Evolutionary conservation across 2,113 vertebrate genomes (phyloP).

Genomic region (Gallinago jamesoni): DNA sequence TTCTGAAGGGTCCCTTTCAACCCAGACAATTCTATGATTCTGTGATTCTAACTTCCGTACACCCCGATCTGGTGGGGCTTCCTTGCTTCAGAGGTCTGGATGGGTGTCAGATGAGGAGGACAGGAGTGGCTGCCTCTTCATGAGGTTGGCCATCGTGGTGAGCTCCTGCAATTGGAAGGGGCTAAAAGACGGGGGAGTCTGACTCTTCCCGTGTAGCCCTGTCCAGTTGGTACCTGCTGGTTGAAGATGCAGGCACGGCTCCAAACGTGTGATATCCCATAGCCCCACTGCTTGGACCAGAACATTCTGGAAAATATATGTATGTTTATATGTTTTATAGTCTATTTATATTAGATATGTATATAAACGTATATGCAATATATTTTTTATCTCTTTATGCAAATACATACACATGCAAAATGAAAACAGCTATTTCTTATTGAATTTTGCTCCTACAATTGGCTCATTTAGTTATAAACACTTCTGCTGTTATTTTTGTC

Average conservation of each 20-base stretch:
- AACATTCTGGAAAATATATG: not conserved
- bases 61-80: not conserved
- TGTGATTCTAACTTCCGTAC: not conserved
- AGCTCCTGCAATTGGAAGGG: not conserved
- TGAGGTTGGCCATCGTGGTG: not conserved
- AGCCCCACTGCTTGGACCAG: not conserved
- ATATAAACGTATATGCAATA: not conserved
- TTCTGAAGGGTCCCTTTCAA: not conserved
- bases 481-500: not conserved
- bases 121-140: not conserved
- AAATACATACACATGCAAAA: not conserved
- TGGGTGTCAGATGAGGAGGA: not conserved
- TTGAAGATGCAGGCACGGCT: not conserved
- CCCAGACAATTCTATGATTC: not conserved
- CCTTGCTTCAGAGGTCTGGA: not conserved
- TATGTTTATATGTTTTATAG: not conserved
- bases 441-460: not conserved
- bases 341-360: not conserved
- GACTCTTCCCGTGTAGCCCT: not conserved
- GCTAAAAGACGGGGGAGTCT: not conserved
- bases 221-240: not conserved
- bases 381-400: not conserved
- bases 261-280: not conserved
- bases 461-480: not conserved
- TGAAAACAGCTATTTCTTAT: not conserved